Percentiles rank a stretch among this genome's conserved stretches.
Evolutionary conservation across 2,888 invertebrate species (phyloP).

Genomic region (Caenorhabditis sp.): DNA sequence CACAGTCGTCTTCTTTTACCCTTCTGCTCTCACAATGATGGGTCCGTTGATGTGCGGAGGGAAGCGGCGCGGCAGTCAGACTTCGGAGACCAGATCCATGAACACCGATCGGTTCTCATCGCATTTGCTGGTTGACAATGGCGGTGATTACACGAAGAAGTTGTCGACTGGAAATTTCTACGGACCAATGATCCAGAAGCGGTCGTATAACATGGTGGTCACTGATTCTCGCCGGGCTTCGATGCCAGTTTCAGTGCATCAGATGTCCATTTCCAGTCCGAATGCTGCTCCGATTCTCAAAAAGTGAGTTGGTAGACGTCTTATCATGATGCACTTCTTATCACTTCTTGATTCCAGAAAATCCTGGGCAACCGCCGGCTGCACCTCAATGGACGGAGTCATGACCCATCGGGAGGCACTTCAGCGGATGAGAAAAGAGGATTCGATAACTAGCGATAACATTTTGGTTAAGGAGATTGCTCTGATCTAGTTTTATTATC

Average conservation of each 20-base stretch:
- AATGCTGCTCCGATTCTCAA: slow-evolving; percentile 55
- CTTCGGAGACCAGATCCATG: slow-evolving; percentile 55
- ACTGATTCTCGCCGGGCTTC: slow-evolving; percentile 53
- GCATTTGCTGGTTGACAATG: slow-evolving; percentile 55
- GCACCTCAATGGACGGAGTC: slow-evolving; percentile 53
- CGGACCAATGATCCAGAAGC: slow-evolving; percentile 44
- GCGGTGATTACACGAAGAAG: slow-evolving; percentile 58
- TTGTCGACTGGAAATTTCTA: slow-evolving; percentile 50
- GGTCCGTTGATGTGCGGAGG: slow-evolving; percentile 29
- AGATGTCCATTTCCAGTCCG: slow-evolving; percentile 40
- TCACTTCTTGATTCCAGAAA: slow-evolving; percentile 43
- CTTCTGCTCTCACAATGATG: slow-evolving; percentile 35
- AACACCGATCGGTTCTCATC: slow-evolving; percentile 57
- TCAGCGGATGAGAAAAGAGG: slow-evolving; percentile 57
- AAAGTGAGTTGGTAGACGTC: slow-evolving; percentile 17
- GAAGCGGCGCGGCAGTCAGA: slow-evolving; percentile 51
- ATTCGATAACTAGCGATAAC: slow-evolving; percentile 60
- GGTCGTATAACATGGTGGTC: slow-evolving; percentile 50
- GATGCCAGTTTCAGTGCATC: slow-evolving; percentile 48
- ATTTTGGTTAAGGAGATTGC: slow-evolving; percentile 59
- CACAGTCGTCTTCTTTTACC: slow-evolving; percentile 55
- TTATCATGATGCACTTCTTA: neutral
- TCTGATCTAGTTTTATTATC: slow-evolving; percentile 28
- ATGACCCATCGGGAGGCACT: slow-evolving; percentile 58
- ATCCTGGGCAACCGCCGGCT: slow-evolving; percentile 58